Base-by-base conservation (phyloP, 2,113 vertebrate genomes). In the Microcebus jonahi region DNA sequence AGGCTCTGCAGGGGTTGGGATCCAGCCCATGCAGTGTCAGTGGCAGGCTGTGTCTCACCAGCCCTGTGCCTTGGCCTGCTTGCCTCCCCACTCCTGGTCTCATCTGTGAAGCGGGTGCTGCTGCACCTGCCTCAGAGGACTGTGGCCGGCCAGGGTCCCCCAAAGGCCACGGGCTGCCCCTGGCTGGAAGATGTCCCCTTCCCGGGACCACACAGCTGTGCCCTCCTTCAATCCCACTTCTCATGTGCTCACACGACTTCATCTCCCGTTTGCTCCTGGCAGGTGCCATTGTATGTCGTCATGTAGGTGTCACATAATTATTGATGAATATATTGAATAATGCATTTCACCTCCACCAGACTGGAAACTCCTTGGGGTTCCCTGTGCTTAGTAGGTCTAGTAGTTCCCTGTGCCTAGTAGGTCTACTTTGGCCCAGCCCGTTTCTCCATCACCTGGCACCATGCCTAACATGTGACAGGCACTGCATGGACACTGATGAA, bases 231-330 rank as follows among this genome's bases (percentile, higher is more conserved):
- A 68, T 17, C 20, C 39, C 68, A 31, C 31, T 11, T 3, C 4
- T 31, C 17, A 3, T 0, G 2, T 9, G 7, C 36, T 53, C 39
- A 45, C 25, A 10, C 2, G 4, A 31, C 17, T 68, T 23, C 34
- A 0, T 39, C 67, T 65, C 42, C 50, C 8, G 3, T 4, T 53
- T 88, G 18, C 8, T 20, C n/a, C 42, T 6, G 6, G 45, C 36
- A 3, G 25, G 12, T 31, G 7, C 34, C 21, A 1, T 23, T 0
- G 9, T 0, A 15, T 0, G 5, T 4, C 0, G 5, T 53, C 39
- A 10, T 8, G 2, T 2, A 8, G 7, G 5, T 39, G n/a, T 42
- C n/a, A 13, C 4, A 5, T 63, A 57, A 6, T 21, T 39, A 27
- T 34, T 50, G 27, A 59, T 57, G 34, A 12, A 14, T 14, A 42